A percentile compares a stretch with the other conserved stretches of the same genome.
phyloP scores from a whole-genome alignment of 1,140 invertebrate species.

The Cheumatopsyche charites region DNA sequence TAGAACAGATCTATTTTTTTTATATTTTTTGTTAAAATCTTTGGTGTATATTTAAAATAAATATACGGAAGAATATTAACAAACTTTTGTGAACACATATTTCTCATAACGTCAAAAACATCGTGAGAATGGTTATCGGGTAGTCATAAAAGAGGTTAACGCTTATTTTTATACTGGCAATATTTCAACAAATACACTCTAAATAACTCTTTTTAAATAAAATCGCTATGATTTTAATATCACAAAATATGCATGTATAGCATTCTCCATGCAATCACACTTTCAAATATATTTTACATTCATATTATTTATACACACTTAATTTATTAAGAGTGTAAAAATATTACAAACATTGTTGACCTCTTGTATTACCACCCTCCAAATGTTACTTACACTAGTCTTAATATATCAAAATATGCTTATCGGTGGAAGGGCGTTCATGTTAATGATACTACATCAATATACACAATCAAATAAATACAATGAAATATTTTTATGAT shows the following conservation, averaged over 20 bases:
- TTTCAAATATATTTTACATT: no score
- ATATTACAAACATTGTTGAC: slow-evolving; percentile 18
- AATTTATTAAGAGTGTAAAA: slow-evolving; percentile 3
- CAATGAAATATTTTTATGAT: slow-evolving; percentile 55
- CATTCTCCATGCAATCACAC: no score
- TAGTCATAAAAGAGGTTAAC: slow-evolving; percentile 1
- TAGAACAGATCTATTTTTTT: slow-evolving; percentile 47
- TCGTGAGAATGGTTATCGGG: slow-evolving; percentile 37
- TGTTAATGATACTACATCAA: slow-evolving; percentile 45
- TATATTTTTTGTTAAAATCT: slow-evolving; percentile 47
- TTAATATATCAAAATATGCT: slow-evolving; percentile 38
- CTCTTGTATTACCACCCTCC: background rate
- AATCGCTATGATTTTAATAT: slow-evolving; percentile 3
- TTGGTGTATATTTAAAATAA: slow-evolving; percentile 50
- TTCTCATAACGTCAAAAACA: slow-evolving; percentile 24
- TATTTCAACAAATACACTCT: slow-evolving; percentile 34
- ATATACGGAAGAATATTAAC: slow-evolving; percentile 50
- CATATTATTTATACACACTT: no score
- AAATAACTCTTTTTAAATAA: slow-evolving; percentile 12
- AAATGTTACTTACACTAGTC: background rate
- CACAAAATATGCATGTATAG: slow-evolving; percentile 2
- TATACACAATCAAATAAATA: slow-evolving; percentile 62
- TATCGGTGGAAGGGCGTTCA: slow-evolving; percentile 48
- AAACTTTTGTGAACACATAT: slow-evolving; percentile 49
- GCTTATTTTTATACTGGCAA: slow-evolving; percentile 45